phyloP scores from a whole-genome alignment of 64 coral and sea anemone genomes.

The Montipora foliosa region DNA sequence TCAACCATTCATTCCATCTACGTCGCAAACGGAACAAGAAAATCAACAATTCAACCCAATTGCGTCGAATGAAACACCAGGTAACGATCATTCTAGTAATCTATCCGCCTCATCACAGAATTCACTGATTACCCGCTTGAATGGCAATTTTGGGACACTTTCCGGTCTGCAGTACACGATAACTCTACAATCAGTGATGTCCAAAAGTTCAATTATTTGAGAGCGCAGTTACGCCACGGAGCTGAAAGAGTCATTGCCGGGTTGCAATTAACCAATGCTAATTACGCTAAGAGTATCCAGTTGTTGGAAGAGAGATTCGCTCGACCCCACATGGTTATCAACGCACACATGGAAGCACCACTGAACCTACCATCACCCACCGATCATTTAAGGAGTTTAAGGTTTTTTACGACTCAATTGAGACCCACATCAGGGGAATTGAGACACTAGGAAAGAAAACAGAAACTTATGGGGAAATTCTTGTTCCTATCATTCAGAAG shows the following conservation, averaged over 20 bases:
- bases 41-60: not conserved
- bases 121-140: not conserved
- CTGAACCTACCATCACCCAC: not conserved
- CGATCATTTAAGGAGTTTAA: slow-evolving; percentile 27
- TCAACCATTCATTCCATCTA: too few relatives aligned
- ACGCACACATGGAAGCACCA: too few relatives aligned
- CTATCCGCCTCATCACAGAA: not conserved
- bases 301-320: too few relatives aligned
- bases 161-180: too few relatives aligned
- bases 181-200: too few relatives aligned
- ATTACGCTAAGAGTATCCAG: too few relatives aligned
- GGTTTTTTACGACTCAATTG: slow-evolving; percentile 57
- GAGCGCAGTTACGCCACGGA: not conserved
- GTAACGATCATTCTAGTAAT: not conserved
- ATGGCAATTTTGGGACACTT: not conserved
- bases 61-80: not conserved
- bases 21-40: too few relatives aligned
- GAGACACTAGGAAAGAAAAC: slow-evolving; percentile 19
- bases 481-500: too few relatives aligned
- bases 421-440: slow-evolving; percentile 67
- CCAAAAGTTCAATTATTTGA: too few relatives aligned
- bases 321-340: too few relatives aligned
- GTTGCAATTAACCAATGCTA: too few relatives aligned
- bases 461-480: too few relatives aligned
- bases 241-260: not conserved